A percentile compares a stretch with the other conserved stretches of the same genome.
These are phyloP conservation scores for Goniozus legneri DNA, from an alignment of 1,140 invertebrate species.

Conservation along the genomic window DNA sequence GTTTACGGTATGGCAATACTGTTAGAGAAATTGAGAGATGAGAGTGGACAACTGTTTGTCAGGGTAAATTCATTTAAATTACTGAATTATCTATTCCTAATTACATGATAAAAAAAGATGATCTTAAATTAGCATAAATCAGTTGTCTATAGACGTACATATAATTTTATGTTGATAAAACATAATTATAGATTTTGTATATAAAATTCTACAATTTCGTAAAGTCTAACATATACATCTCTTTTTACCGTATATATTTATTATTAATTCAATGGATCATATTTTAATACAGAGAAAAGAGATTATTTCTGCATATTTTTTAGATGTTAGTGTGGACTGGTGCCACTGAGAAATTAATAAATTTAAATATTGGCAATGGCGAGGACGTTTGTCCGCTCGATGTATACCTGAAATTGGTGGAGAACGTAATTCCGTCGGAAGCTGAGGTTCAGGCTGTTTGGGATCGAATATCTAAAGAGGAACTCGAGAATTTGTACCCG, in stretches of 20 bases:
- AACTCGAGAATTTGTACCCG: neutral
- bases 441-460: conserved; percentile 12
- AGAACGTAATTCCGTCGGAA: conserved; percentile 25
- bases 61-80: conserved; percentile 14
- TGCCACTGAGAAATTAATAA: conserved; percentile 12
- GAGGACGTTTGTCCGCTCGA: conserved; percentile 38
- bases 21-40: conserved; percentile 35
- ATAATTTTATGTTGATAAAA: too few species aligned
- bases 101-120: neutral
- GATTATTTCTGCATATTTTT: neutral
- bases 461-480: conserved; percentile 14
- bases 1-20: conserved; percentile 52
- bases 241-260: neutral
- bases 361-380: conserved; percentile 30
- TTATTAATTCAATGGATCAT: neutral
- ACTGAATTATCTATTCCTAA: neutral
- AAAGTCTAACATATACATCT: neutral
- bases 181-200: neutral
- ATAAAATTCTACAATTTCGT: neutral
- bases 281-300: too few species aligned
- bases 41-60: conserved; percentile 10
- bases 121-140: neutral
- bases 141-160: too few species aligned
- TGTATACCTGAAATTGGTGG: conserved; percentile 32
- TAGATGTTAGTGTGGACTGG: conserved; percentile 22